Evolutionary conservation across 2,888 invertebrate species (phyloP), one percentile per base, ranked within the genome.

Genomic region (Volucella inflata): DNA sequence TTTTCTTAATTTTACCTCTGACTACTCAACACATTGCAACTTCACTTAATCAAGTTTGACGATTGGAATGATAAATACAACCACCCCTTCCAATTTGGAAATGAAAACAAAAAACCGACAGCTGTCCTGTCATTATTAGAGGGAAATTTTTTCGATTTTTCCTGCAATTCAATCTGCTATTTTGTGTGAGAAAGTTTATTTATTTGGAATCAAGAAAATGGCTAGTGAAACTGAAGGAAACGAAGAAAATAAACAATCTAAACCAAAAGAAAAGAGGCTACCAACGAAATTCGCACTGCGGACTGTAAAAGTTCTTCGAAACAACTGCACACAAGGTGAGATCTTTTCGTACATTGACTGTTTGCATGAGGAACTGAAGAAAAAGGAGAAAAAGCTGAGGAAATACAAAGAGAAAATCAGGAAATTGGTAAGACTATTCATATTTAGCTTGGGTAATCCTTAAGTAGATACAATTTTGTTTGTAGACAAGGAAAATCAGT

Each of bases 331-430:
- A 1, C 67, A 83, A 11, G 85, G 77, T 2, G 89, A 90, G 57
- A 51, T 92, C 6, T 88, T 89, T 17, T 72, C 72, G 6, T 92
- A 92, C 62, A 88, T 92, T 14, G 89, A 89, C 38, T 88, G 88
- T n/a, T 79, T 92, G 14, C 92, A 92, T 46, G 84, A 87, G 8
- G 84, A 89, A 30, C 72, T 91, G 1, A 88, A 89, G 55, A 90
- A 90, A 88, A 95, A 95, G 89, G 93, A 93, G 42, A 93, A 92
- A 76, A 93, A 94, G 87, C 90, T 96, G 59, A 92, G 92, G 70
- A 94, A 94, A 88, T 92, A 95, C 67, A 94, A 94, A 89, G 91
- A 92, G n/a, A 94, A 94, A 89, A 88, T 95, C 6, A 92, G 93
- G 82, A 89, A 91, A 87, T 89, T 92, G 92, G 94, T 94, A 92